These are phyloP conservation scores for Orientallactaga sibirica DNA, from an alignment of 2,797 vertebrate genomes.

Conservation along the genomic window DNA sequence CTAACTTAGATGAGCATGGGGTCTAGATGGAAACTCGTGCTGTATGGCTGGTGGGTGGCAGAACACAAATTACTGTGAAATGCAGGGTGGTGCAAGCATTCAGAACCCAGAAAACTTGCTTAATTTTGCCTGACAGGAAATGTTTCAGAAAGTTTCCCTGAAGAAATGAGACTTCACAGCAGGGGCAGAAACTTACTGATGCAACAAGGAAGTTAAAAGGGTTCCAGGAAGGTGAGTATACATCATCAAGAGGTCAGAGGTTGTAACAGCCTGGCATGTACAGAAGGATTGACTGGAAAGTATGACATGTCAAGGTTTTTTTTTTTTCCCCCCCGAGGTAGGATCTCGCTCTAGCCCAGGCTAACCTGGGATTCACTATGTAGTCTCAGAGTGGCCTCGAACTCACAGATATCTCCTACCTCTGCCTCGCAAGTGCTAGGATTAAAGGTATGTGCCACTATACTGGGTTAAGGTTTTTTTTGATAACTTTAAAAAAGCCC, in stretches of 20 bases:
- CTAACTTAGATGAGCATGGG: too few relatives aligned
- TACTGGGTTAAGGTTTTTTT: too few relatives aligned
- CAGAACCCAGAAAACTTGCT: neutral
- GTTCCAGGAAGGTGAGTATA: neutral
- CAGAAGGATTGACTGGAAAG: neutral
- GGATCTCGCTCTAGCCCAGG: too few relatives aligned
- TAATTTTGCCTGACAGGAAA: neutral
- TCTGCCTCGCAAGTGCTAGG: too few relatives aligned
- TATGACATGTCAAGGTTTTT: too few relatives aligned
- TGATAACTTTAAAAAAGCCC: too few relatives aligned
- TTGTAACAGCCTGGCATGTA: neutral
- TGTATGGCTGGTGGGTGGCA: neutral
- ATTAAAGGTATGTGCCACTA: too few relatives aligned
- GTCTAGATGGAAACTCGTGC: too few relatives aligned
- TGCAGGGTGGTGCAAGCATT: neutral
- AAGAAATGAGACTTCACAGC: neutral
- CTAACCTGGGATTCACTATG: too few relatives aligned
- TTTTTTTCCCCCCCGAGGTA: too few relatives aligned
- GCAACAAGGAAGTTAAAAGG: neutral
- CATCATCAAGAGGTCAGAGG: neutral
- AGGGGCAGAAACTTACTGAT: neutral
- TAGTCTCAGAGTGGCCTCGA: too few relatives aligned
- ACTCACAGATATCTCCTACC: too few relatives aligned
- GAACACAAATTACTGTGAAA: neutral
- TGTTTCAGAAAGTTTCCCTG: neutral